These are phyloP conservation scores for Hyppa rectilinea DNA, from an alignment of 2,888 invertebrate genomes.

Conservation along the genomic window DNA sequence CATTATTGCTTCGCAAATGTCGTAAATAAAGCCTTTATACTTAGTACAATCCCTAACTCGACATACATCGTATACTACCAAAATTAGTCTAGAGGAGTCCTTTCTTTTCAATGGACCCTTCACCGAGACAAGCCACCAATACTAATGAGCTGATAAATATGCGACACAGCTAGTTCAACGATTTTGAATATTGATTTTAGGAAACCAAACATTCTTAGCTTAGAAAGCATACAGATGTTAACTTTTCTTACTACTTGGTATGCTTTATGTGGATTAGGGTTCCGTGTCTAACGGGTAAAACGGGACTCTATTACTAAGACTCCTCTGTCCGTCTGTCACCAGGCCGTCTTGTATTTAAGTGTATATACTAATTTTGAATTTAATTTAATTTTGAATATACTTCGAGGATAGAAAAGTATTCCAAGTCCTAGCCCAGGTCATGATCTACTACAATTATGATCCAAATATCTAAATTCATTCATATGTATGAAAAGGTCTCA, in stretches of 20 bases:
- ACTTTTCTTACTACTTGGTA: constrained; percentile 12
- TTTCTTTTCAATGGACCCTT: constrained; percentile 62
- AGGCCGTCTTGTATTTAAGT: no score
- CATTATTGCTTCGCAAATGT: no score
- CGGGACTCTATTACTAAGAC: no score
- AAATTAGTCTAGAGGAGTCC: constrained; percentile 1
- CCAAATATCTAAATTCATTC: background rate
- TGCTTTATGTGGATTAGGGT: no score
- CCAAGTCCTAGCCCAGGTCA: background rate
- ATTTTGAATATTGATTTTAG: constrained; percentile 53
- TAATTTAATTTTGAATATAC: no score
- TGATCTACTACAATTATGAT: no score
- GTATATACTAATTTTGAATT: no score
- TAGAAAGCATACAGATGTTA: background rate
- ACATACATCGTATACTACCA: background rate
- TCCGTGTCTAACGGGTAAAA: no score
- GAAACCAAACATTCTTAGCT: constrained; percentile 32
- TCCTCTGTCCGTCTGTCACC: no score
- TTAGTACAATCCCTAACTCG: background rate
- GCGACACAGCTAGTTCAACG: constrained; percentile 64
- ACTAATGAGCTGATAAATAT: constrained; percentile 84
- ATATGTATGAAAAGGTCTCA: background rate
- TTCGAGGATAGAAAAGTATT: background rate
- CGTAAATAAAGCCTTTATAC: no score
- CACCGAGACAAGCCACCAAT: constrained; percentile 65